Conservation (phyloP, 2,113 vertebrate species). For the Shinisaurus crocodilurus region DNA sequence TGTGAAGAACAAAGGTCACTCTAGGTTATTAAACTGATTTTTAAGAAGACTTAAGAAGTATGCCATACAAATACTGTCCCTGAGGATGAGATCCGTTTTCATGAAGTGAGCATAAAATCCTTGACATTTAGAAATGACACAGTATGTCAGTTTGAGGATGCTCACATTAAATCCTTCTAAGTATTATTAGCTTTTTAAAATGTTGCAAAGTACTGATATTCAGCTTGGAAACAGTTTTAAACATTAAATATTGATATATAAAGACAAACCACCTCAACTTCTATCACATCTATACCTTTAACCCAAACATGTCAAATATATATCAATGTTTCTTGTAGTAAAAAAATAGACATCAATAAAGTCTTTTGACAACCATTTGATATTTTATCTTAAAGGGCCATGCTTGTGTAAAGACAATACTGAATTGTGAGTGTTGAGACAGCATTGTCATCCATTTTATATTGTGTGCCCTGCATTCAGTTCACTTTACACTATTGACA, state of each 20-base stretch:
- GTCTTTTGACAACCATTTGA: not conserved
- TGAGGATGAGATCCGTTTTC: slow-evolving; percentile 54
- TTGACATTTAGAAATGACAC: slow-evolving; percentile 69
- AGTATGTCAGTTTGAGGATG: slow-evolving; percentile 56
- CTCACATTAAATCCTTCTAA: slow-evolving; percentile 57
- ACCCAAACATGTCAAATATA: not conserved
- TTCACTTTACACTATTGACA: not conserved
- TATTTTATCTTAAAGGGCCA: not conserved
- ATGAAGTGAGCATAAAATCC: slow-evolving; percentile 57
- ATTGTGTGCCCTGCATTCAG: not conserved
- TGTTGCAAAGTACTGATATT: slow-evolving; percentile 55
- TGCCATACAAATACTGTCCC: slow-evolving; percentile 53
- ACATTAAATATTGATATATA: slow-evolving; percentile 28
- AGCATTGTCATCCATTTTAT: not conserved
- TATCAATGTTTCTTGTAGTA: not conserved
- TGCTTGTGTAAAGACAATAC: not conserved
- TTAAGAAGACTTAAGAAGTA: slow-evolving; percentile 52
- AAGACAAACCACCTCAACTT: not conserved
- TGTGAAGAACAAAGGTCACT: slow-evolving; percentile 1
- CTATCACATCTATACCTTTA: not conserved
- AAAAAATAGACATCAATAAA: not conserved
- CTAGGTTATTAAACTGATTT: slow-evolving; percentile 26
- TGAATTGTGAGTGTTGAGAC: not conserved
- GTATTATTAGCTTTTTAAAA: slow-evolving; percentile 62
- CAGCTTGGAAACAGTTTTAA: slow-evolving; percentile 52